Evolutionary conservation across 2,113 vertebrate genomes (phyloP), one percentile per base, ranked within the genome.

Genomic region (Anas platyrhynchos): DNA sequence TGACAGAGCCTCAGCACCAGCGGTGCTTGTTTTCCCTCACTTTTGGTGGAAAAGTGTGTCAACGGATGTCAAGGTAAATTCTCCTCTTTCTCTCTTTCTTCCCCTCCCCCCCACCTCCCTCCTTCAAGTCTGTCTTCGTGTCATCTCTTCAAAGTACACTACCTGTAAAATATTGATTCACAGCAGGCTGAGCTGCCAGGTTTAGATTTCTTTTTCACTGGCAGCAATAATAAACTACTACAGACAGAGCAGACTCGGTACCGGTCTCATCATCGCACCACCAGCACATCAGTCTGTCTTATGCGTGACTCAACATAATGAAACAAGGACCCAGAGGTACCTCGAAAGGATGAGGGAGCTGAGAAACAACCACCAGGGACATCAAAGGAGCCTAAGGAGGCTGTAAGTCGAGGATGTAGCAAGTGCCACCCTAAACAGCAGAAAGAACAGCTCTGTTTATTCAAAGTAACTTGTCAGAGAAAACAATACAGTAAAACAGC

Each of bases 81-180:
- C 96, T 86, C 92, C 85, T 96, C 85, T 97, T 88, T 79, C 67
- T 94, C 41, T 14, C 85, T 44, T 69, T 89, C 89, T 89, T 95
- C 84, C 89, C 94, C 84, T 88, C 56, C 89, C 69, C 80, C 80
- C 81, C 56, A 41, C 62, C 61, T 81, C 92, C 86, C 78, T 94
- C 83, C 93, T 94, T 96, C 94, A 97, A 97, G 97, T 96, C 97
- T 98, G 97, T 97, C 98, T 98, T 97, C 93, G 94, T 98, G 98
- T 98, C 97, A 98, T 97, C 97, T 97, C 98, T 98, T 98, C 98
- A 98, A 98, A 98, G 98, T 97, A 97, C 95, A 97, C 98, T 98
- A 98, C 98, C 98, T 98, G 98, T 98, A 98, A 98, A 98, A 98
- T 98, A 98, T 98, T 98, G 98, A 98, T 98, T 98, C 98, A 96